Evolutionary conservation across 2,888 invertebrate species (phyloP).

Genomic region (Drosophila prolongata): DNA sequence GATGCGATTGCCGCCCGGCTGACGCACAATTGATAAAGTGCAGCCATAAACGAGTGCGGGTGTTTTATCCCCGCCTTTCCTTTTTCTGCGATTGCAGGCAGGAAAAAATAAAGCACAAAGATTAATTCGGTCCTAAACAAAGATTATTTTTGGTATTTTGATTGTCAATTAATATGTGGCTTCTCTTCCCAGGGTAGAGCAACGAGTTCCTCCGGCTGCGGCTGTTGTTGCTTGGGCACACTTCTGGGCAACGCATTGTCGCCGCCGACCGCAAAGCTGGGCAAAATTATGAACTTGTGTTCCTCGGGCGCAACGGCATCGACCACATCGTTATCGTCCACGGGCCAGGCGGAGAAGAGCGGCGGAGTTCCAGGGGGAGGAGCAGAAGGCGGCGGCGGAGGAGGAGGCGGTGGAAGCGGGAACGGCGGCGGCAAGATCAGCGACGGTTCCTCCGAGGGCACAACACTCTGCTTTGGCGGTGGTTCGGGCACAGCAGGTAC

Average conservation of each 20-base stretch:
- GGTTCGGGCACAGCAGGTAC: conserved; percentile 34
- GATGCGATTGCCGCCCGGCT: conserved; percentile 37
- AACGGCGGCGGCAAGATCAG: conserved; percentile 53
- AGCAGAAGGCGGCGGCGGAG: conserved; percentile 68
- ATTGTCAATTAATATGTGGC: too few species aligned
- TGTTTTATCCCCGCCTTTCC: conserved; percentile 17
- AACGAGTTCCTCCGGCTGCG: conserved; percentile 61
- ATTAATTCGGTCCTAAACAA: not conserved
- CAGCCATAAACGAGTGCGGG: conserved; percentile 53
- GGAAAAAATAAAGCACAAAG: not conserved
- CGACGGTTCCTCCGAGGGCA: conserved; percentile 46
- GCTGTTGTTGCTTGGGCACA: conserved; percentile 66
- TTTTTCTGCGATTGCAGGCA: conserved; percentile 6
- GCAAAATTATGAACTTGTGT: conserved; percentile 85
- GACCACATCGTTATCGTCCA: conserved; percentile 80
- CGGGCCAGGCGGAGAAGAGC: conserved; percentile 68
- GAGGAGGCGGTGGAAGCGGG: conserved; percentile 56
- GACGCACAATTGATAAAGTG: conserved; percentile 68
- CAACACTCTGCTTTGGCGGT: conserved; percentile 64
- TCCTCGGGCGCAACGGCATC: conserved; percentile 84
- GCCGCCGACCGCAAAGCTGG: conserved; percentile 81
- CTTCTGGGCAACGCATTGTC: conserved; percentile 82
- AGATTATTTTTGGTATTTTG: not conserved
- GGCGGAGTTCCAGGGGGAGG: conserved; percentile 55
- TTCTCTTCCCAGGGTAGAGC: conserved; percentile 50